phyloP scores from a whole-genome alignment of 2,888 invertebrate species.

The Spicauda simplicius region DNA sequence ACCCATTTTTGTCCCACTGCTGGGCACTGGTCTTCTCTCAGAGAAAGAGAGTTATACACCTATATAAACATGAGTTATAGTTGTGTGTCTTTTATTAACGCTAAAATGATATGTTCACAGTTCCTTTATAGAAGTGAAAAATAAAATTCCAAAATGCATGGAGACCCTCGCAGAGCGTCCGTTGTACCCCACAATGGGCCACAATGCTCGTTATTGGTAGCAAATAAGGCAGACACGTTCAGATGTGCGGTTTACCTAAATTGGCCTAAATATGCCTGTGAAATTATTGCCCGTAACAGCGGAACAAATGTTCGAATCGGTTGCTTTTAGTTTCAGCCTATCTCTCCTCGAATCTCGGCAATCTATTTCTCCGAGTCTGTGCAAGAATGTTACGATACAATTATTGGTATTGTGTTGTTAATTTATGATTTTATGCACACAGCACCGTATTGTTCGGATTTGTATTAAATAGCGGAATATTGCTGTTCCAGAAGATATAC shows the following conservation, averaged over 20 bases:
- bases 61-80: no score
- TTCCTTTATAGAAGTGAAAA: not conserved
- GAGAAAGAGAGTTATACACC: no score
- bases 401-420: conserved; percentile 1
- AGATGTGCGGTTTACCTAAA: conserved; percentile 33
- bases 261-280: conserved; percentile 28
- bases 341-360: conserved; percentile 5
- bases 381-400: conserved; percentile 9
- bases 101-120: no score
- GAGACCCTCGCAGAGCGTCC: conserved; percentile 1
- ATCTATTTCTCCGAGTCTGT: conserved; percentile 4
- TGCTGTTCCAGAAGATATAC: not conserved
- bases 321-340: conserved; percentile 9
- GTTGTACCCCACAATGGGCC: conserved; percentile 4
- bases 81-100: no score
- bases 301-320: conserved; percentile 10
- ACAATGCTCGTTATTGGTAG: conserved; percentile 31
- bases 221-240: conserved; percentile 34
- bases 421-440: conserved; percentile 4
- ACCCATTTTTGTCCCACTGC: no score
- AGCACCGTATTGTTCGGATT: not conserved
- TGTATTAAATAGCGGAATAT: not conserved
- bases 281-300: conserved; percentile 18
- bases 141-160: not conserved
- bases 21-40: no score